These are phyloP conservation scores for Lophius piscatorius DNA, from an alignment of 2,113 vertebrate genomes.

Conservation along the genomic window DNA sequence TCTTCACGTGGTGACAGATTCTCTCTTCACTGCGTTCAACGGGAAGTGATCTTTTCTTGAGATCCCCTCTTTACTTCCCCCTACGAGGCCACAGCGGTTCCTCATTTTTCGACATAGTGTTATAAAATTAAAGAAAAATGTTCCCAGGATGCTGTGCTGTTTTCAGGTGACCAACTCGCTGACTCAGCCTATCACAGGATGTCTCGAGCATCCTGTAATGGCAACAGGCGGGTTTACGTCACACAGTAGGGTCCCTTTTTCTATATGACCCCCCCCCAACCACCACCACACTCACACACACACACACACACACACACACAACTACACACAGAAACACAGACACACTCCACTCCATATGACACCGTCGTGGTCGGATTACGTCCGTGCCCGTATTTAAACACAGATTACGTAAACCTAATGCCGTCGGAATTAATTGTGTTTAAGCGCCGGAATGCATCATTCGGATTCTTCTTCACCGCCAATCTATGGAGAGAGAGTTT, in stretches of 20 bases:
- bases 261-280: slow-evolving; percentile 4
- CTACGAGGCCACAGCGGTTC: slow-evolving; percentile 60
- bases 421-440: slow-evolving; percentile 23
- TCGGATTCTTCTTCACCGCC: slow-evolving; percentile 5
- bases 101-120: slow-evolving; percentile 25
- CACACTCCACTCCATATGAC: no score
- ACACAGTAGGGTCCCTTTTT: slow-evolving; percentile 3
- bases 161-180: slow-evolving; percentile 61
- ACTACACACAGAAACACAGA: no score
- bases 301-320: no score
- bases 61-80: background rate
- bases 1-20: slow-evolving; percentile 17
- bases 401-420: slow-evolving; percentile 39
- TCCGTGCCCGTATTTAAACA: background rate
- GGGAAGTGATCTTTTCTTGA: background rate
- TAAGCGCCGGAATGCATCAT: slow-evolving; percentile 6
- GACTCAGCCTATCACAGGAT: slow-evolving; percentile 50
- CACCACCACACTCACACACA: no score
- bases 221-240: slow-evolving; percentile 48
- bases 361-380: no score
- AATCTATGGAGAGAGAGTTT: slow-evolving; percentile 36
- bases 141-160: slow-evolving; percentile 54
- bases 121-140: slow-evolving; percentile 12
- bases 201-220: background rate
- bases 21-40: slow-evolving; percentile 3